phyloP scores from a whole-genome alignment of 2,797 vertebrate species.

The Meriones psammophilus region DNA sequence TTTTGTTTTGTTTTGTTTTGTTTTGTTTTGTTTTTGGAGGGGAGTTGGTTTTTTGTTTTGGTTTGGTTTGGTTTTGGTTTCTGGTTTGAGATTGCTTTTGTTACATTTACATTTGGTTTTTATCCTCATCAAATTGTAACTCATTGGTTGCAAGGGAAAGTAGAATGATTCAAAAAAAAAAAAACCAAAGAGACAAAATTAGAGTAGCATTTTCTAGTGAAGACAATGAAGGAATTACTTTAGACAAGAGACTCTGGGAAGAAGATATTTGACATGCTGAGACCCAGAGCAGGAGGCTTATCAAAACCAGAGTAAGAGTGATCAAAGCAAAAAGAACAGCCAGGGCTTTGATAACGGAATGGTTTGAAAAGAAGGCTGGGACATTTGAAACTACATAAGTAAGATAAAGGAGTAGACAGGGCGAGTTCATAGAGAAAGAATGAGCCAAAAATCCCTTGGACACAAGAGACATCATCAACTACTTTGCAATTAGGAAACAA shows the following conservation, averaged over 20 bases:
- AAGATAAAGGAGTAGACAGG: neutral
- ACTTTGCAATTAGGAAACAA: neutral
- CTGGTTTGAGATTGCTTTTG: constrained; percentile 5
- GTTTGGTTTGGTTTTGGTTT: neutral
- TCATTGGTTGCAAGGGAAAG: neutral
- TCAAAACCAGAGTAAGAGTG: neutral
- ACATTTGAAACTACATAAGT: neutral
- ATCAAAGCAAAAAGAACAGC: neutral
- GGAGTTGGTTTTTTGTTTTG: neutral
- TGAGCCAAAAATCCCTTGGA: neutral
- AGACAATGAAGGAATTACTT: neutral
- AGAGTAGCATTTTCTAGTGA: neutral
- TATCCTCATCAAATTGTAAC: neutral
- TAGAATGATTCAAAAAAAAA: neutral
- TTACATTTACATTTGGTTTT: neutral
- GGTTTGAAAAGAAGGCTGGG: neutral
- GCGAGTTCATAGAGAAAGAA: neutral
- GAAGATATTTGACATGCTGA: neutral
- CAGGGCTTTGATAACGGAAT: neutral
- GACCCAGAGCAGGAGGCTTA: neutral
- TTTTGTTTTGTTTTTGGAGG: too few relatives aligned
- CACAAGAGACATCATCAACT: neutral
- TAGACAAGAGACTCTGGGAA: neutral
- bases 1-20: neutral
- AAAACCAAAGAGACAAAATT: constrained; percentile 14